Evolutionary conservation across 2,888 invertebrate species (phyloP), one percentile per base, ranked within the genome.

Genomic region (Mechanitis messenoides): DNA sequence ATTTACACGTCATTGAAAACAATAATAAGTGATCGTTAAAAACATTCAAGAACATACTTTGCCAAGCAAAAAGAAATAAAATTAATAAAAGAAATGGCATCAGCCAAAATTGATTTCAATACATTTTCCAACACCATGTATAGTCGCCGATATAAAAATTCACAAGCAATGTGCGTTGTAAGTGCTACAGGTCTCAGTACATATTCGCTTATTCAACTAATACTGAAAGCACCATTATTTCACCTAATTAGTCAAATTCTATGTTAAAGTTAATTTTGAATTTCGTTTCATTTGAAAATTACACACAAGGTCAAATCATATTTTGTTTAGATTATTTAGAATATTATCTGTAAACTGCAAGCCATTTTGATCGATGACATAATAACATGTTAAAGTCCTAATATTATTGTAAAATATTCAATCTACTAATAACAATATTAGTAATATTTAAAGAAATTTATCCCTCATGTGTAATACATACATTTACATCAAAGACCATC

Each of bases 141-240:
- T 50, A 50, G 50, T 50, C 50, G 31, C 47, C 47, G 50, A 50
- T 31, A 31, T 50, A 50, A 50, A 33, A 20, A 55, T 53, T 57
- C 42, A 46, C 31, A 31, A 50, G 28, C 50, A 67, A 64, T 68
- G 68, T 69, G 70, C 67, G 68, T 67, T 55, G 56, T 11, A 38
- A 61, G 64, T 64, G 60, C 61, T 53, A 60, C 60, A 67, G 65
- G 78, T 81, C 74, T 69, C 74, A 73, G 74, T 80, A 79, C 76
- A 73, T 69, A 76, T 74, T 80, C 78, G 83, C 86, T 85, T 85
- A 86, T 73, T 76, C 79, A 83, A 87, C 80, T 88, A 89, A 89
- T 90, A 89, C 89, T 87, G 87, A 79, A 87, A 90, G 89, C 89
- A 90, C 89, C 89, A 89, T 77, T 72, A 74, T 73, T 76, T 77